phyloP scores from a whole-genome alignment of 2,113 vertebrate genomes.

The Amphilophus citrinellus region DNA sequence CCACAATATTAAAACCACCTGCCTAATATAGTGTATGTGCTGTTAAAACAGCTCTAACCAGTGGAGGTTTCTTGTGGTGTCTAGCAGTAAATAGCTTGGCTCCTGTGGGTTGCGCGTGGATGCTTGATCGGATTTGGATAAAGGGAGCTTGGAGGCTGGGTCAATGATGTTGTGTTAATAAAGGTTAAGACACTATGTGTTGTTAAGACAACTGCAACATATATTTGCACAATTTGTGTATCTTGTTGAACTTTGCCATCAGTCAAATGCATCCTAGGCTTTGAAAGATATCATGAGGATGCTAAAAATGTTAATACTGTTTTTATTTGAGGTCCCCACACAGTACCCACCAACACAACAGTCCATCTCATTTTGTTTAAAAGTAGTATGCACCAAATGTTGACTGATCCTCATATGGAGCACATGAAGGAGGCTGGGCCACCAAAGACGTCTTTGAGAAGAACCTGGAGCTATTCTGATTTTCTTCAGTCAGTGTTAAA shows the following conservation, averaged over 20 bases:
- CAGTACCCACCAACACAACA: not conserved
- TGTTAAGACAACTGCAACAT: not conserved
- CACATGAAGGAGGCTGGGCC: constrained; percentile 14
- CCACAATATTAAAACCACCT: constrained; percentile 5
- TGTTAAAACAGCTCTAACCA: constrained; percentile 9
- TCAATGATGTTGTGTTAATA: not conserved
- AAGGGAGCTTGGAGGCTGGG: not conserved
- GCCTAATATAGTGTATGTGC: not conserved
- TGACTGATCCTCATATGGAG: constrained; percentile 45
- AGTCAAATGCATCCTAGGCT: not conserved
- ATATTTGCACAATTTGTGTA: not conserved
- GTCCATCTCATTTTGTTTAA: constrained; percentile 22
- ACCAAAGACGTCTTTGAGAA: constrained; percentile 48
- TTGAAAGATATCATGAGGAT: not conserved
- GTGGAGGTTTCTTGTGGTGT: constrained; percentile 6
- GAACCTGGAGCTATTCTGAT: not conserved
- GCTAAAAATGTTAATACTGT: not conserved
- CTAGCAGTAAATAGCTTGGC: constrained; percentile 4
- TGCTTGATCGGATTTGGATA: not conserved
- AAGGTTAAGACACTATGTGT: not conserved
- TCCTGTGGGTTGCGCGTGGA: not conserved
- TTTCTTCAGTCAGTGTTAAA: too few relatives aligned
- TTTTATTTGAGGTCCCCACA: not conserved
- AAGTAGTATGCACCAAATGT: constrained; percentile 32
- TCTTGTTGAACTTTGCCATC: not conserved